Percentiles rank a stretch among this genome's conserved stretches.
Evolutionary conservation across 1,140 invertebrate species (phyloP).

Genomic region (Anoplophora glabripennis): DNA sequence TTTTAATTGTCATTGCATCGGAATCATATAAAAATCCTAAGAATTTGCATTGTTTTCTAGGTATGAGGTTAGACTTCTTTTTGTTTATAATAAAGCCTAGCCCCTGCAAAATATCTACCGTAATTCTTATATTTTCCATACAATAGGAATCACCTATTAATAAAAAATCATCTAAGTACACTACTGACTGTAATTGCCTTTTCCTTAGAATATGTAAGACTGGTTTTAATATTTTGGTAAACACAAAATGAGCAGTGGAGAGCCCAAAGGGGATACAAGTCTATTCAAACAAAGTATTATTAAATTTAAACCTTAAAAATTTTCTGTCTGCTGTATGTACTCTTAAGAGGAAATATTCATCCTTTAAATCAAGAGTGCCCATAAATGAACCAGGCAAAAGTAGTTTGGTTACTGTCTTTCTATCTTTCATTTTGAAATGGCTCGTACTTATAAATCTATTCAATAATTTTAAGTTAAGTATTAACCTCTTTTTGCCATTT

Average conservation of each 20-base stretch:
- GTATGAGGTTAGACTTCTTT: slow-evolving; percentile 30
- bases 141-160: slow-evolving; percentile 26
- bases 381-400: slow-evolving; percentile 10
- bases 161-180: slow-evolving; percentile 41
- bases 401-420: slow-evolving; percentile 16
- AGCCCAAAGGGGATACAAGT: slow-evolving; percentile 21
- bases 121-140: neutral
- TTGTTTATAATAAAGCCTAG: slow-evolving; percentile 31
- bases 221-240: slow-evolving; percentile 25
- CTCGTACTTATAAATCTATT: slow-evolving; percentile 19
- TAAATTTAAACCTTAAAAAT: slow-evolving; percentile 13
- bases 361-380: too few relatives aligned
- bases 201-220: slow-evolving; percentile 18
- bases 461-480: slow-evolving; percentile 24
- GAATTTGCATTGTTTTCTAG: slow-evolving; percentile 23
- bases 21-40: slow-evolving; percentile 33
- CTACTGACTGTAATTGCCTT: slow-evolving; percentile 29
- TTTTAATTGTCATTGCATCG: slow-evolving; percentile 21
- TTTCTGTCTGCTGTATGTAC: neutral
- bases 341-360: neutral
- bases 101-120: slow-evolving; percentile 6
- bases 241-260: slow-evolving; percentile 36
- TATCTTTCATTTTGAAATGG: slow-evolving; percentile 31
- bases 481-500: slow-evolving; percentile 17
- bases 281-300: slow-evolving; percentile 3